Evolutionary conservation across 92 coral and sea anemone genomes (phyloP).

Genomic region (Diadumene lineata): DNA sequence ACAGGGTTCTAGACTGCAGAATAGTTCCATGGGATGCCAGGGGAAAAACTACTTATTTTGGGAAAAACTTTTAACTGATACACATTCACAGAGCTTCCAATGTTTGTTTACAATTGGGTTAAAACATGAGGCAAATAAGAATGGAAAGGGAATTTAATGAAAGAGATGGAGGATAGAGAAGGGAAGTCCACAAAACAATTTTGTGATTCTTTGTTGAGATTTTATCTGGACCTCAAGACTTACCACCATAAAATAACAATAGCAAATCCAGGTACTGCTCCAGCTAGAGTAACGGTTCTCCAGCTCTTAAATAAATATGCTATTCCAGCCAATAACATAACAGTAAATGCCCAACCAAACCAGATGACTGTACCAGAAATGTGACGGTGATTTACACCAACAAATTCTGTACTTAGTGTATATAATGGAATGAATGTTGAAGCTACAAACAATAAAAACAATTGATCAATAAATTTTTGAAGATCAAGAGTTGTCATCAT

Average conservation of each 20-base stretch:
- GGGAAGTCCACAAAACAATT: too few species aligned
- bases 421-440: slow-evolving; percentile 45
- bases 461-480: background rate
- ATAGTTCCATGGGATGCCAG: too few species aligned
- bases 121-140: too few species aligned
- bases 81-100: too few species aligned
- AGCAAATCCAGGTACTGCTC: slow-evolving; percentile 50
- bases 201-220: too few species aligned
- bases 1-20: too few species aligned
- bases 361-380: slow-evolving; percentile 49
- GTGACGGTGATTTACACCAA: slow-evolving; percentile 39
- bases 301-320: slow-evolving; percentile 45
- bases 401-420: slow-evolving; percentile 49
- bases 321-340: slow-evolving; percentile 39
- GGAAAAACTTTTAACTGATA: too few species aligned
- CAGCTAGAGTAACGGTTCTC: slow-evolving; percentile 40
- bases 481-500: background rate
- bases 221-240: too few species aligned
- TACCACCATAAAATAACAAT: slow-evolving; percentile 44
- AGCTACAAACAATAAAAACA: slow-evolving; percentile 1
- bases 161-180: too few species aligned
- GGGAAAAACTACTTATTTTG: too few species aligned
- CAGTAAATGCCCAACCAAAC: slow-evolving; percentile 31
- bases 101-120: too few species aligned
- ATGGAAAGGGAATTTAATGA: too few species aligned